A percentile compares a stretch with the other conserved stretches of the same genome.
Conservation (phyloP, 2,888 invertebrate species). For the Drosophila bunnanda region DNA sequence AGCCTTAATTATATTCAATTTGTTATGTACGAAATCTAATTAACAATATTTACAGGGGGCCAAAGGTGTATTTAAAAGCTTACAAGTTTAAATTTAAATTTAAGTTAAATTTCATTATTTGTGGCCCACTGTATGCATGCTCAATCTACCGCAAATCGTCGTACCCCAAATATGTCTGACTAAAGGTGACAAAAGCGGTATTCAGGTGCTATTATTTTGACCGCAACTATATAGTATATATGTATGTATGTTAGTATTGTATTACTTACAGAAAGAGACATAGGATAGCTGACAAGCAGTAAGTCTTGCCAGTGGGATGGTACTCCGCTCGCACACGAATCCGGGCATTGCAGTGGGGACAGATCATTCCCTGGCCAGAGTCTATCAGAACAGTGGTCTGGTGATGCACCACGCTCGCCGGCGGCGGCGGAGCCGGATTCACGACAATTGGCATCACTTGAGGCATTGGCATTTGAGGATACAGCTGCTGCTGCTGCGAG, state of each 20-base stretch:
- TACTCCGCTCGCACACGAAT: conserved; percentile 39
- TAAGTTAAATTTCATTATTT: neutral
- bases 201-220: conserved; percentile 5
- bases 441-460: neutral
- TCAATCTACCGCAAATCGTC: neutral
- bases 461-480: conserved; percentile 2
- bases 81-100: too few species aligned
- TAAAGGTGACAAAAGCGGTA: neutral
- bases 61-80: too few species aligned
- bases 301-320: conserved; percentile 59
- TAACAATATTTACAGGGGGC: too few species aligned
- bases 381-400: conserved; percentile 38
- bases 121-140: neutral
- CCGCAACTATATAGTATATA: neutral
- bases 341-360: conserved; percentile 53
- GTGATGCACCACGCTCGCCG: conserved; percentile 29
- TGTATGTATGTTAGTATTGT: neutral
- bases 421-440: neutral
- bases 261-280: conserved; percentile 35
- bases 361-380: conserved; percentile 42
- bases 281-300: conserved; percentile 45
- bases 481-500: neutral
- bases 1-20: too few species aligned
- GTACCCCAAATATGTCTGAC: neutral
- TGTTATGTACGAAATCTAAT: too few species aligned